These are phyloP conservation scores for Neogobius melanostomus DNA, from an alignment of 2,113 vertebrate genomes.

Conservation along the genomic window DNA sequence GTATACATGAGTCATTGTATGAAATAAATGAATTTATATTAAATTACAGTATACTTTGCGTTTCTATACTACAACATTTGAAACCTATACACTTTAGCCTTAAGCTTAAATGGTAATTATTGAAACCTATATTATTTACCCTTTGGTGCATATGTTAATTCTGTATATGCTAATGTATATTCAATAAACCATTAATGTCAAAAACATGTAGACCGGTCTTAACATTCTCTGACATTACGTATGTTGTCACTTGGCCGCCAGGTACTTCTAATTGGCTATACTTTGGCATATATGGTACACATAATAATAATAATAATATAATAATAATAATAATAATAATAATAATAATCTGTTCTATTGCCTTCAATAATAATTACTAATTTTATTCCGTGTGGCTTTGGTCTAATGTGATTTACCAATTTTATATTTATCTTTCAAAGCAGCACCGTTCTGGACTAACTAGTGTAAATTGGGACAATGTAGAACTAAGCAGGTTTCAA, in stretches of 20 bases:
- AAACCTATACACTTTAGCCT: background rate
- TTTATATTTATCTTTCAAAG: too few relatives aligned
- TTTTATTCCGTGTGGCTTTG: too few relatives aligned
- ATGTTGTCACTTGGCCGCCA: background rate
- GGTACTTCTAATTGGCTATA: background rate
- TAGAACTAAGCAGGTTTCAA: too few relatives aligned
- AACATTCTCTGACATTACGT: background rate
- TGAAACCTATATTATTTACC: background rate
- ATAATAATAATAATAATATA: background rate
- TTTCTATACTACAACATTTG: too few relatives aligned
- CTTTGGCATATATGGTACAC: background rate
- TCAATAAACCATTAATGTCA: conserved; percentile 4
- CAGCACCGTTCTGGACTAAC: too few relatives aligned
- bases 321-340: background rate
- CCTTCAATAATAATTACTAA: too few relatives aligned
- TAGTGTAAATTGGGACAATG: too few relatives aligned
- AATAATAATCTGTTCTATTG: too few relatives aligned
- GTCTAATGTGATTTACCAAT: too few relatives aligned
- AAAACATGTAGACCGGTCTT: conserved; percentile 1
- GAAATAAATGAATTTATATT: too few relatives aligned
- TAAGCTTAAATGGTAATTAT: background rate
- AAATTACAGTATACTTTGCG: too few relatives aligned
- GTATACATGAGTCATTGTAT: background rate
- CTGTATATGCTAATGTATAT: background rate
- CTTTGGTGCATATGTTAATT: background rate